Evolutionary conservation across 1,140 invertebrate genomes (phyloP).

Genomic region (Bicyclus anynana): DNA sequence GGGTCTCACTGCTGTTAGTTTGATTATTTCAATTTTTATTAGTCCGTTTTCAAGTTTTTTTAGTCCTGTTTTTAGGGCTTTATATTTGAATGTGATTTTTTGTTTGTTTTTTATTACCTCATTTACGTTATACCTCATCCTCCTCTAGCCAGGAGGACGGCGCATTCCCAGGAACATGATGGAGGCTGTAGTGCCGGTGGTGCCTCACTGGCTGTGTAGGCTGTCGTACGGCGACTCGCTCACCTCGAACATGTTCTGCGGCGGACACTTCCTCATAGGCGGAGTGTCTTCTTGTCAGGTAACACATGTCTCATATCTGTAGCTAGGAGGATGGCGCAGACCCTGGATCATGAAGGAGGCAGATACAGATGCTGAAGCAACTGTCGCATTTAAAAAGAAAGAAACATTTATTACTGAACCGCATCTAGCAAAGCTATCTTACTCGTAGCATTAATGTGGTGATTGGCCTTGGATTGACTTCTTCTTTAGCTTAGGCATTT

Average conservation of each 20-base stretch:
- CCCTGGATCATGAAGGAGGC: neutral
- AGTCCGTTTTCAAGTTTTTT: too few relatives aligned
- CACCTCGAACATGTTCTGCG: slow-evolving; percentile 71
- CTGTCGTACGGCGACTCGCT: slow-evolving; percentile 62
- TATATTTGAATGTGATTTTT: neutral
- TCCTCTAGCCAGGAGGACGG: slow-evolving; percentile 44
- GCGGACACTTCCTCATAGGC: slow-evolving; percentile 67
- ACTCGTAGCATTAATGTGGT: too few relatives aligned
- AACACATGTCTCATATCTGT: neutral
- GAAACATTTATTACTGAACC: too few relatives aligned
- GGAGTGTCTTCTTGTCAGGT: slow-evolving; percentile 73
- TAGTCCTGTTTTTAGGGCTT: neutral
- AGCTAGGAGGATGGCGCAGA: too few relatives aligned
- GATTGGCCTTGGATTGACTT: too few relatives aligned
- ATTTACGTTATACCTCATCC: slow-evolving; percentile 4
- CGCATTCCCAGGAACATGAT: slow-evolving; percentile 62
- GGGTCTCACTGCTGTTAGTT: slow-evolving; percentile 66
- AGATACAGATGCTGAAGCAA: too few relatives aligned
- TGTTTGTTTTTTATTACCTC: neutral
- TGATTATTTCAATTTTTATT: too few relatives aligned
- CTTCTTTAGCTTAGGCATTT: too few relatives aligned
- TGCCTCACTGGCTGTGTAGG: slow-evolving; percentile 64
- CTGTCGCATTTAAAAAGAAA: too few relatives aligned
- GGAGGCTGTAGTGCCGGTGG: slow-evolving; percentile 64
- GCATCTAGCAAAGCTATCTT: too few relatives aligned